Conservation (phyloP, 2,888 invertebrate species). For the Miltochrista miniata region DNA sequence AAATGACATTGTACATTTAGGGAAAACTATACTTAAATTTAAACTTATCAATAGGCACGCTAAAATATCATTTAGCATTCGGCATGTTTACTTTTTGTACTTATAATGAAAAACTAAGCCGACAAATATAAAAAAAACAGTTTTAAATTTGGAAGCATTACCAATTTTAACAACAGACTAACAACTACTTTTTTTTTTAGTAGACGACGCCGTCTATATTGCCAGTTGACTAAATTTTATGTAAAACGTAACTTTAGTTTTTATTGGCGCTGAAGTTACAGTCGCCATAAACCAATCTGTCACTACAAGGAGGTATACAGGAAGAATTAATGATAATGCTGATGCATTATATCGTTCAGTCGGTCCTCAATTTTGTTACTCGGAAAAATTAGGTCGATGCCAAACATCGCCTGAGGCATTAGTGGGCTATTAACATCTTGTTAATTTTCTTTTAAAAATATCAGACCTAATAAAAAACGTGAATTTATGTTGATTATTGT, state of each 20-base stretch:
- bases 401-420: constrained; percentile 53
- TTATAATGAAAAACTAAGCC: too few species aligned
- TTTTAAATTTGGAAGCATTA: neutral
- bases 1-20: constrained; percentile 14
- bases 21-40: neutral
- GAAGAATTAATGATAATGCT: constrained; percentile 57
- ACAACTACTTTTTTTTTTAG: neutral
- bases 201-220: too few species aligned
- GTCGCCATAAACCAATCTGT: constrained; percentile 56
- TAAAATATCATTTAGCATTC: too few species aligned
- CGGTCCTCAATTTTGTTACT: constrained; percentile 55
- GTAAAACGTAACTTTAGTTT: constrained; percentile 32
- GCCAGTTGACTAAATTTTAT: too few species aligned
- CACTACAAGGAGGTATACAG: constrained; percentile 51
- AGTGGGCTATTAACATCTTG: constrained; percentile 69
- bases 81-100: too few species aligned
- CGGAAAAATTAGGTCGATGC: constrained; percentile 57
- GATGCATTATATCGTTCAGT: constrained; percentile 49
- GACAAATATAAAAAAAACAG: neutral
- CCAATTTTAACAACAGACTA: neutral
- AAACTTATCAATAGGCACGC: neutral
- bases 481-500: constrained; percentile 36
- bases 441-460: constrained; percentile 65
- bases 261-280: constrained; percentile 45
- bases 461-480: constrained; percentile 45